These are phyloP conservation scores for Tylochromis polylepis DNA, from an alignment of 2,113 vertebrate genomes.

Conservation along the genomic window DNA sequence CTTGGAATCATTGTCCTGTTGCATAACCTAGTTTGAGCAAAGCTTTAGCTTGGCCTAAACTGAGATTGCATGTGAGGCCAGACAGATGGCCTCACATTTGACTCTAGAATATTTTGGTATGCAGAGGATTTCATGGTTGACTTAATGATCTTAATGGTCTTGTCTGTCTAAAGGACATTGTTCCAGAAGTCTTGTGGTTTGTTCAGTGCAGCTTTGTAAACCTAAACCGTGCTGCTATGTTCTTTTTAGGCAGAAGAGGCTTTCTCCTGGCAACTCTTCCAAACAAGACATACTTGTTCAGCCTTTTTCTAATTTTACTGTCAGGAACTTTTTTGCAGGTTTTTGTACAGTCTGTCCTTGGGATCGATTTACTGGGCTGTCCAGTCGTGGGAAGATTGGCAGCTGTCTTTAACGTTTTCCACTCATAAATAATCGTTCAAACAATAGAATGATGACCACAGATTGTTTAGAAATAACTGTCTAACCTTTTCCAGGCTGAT, in stretches of 20 bases:
- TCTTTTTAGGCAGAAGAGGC: background rate
- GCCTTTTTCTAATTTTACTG: background rate
- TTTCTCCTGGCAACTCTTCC: background rate
- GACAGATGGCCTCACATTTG: background rate
- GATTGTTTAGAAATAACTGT: background rate
- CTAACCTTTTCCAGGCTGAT: too few species aligned
- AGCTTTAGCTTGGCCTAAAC: background rate
- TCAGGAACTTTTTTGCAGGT: background rate
- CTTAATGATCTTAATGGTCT: background rate
- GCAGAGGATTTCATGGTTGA: background rate
- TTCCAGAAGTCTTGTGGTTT: background rate
- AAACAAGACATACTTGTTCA: background rate
- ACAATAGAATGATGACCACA: background rate
- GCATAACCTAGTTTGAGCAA: background rate
- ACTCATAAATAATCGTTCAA: background rate
- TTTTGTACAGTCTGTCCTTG: background rate
- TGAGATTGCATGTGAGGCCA: too few species aligned
- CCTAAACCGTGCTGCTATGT: background rate
- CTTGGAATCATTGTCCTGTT: background rate
- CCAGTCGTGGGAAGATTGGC: background rate
- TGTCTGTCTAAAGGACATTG: background rate
- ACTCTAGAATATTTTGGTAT: background rate
- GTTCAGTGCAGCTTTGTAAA: background rate
- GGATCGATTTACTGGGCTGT: background rate
- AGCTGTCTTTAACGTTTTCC: background rate